Percentiles rank a stretch among this genome's conserved stretches.
Evolutionary conservation across 2,888 invertebrate genomes (phyloP).

Genomic region (Dryomyza anilis): DNA sequence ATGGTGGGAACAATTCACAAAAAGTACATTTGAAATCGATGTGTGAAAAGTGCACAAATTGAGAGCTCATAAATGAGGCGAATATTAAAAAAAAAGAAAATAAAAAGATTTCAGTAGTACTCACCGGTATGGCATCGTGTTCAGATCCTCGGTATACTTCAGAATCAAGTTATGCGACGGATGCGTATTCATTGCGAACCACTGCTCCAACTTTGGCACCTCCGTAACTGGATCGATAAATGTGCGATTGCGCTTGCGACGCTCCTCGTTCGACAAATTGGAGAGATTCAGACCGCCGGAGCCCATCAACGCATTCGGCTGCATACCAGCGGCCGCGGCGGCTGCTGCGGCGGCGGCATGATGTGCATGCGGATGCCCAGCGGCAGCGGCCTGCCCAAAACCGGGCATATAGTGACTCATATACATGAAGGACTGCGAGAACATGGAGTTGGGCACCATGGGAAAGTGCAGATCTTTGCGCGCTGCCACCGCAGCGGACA

Average conservation of each 20-base stretch:
- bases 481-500: conserved; percentile 44
- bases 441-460: conserved; percentile 85
- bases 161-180: conserved; percentile 97
- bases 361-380: conserved; percentile 54
- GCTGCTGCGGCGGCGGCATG: conserved; percentile 57
- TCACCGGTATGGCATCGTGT: conserved; percentile 86
- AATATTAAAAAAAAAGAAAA: too few relatives aligned
- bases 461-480: conserved; percentile 75
- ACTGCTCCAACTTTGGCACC: conserved; percentile 90
- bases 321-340: conserved; percentile 54
- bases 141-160: conserved; percentile 96
- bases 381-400: conserved; percentile 62
- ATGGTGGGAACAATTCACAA: too few relatives aligned
- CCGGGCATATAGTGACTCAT: conserved; percentile 86
- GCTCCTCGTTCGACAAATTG: conserved; percentile 77
- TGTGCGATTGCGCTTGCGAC: conserved; percentile 93
- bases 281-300: conserved; percentile 69
- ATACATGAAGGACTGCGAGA: conserved; percentile 88
- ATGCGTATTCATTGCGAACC: conserved; percentile 98
- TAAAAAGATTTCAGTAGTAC: conserved; percentile 28
- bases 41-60: too few relatives aligned
- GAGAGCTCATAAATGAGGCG: too few relatives aligned
- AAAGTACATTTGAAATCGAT: too few relatives aligned
- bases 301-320: conserved; percentile 48
- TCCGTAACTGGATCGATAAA: conserved; percentile 99